Conservation (phyloP, 2,797 vertebrate genomes). For the Arnoldichthys spilopterus region DNA sequence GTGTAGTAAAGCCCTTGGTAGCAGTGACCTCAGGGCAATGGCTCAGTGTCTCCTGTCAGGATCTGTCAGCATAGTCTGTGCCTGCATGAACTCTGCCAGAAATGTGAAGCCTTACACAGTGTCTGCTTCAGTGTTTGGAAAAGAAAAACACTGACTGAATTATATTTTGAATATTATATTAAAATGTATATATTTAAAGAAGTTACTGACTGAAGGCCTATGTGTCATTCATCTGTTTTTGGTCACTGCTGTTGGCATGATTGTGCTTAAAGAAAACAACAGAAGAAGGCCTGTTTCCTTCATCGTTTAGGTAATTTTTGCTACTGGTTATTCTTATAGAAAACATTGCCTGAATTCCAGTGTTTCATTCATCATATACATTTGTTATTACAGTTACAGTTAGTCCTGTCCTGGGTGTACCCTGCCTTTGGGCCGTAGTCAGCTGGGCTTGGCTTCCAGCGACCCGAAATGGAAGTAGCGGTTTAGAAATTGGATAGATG, state of each 20-base stretch:
- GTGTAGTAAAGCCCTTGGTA: background rate
- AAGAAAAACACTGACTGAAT: background rate
- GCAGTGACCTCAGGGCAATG: constrained; percentile 6
- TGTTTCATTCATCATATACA: no score
- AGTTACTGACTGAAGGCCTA: background rate
- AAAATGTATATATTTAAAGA: no score
- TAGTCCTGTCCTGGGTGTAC: no score
- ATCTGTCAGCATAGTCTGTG: constrained; percentile 27
- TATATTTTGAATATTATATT: no score
- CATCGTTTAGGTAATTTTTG: background rate
- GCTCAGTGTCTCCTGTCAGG: constrained; percentile 19
- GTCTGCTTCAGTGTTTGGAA: background rate
- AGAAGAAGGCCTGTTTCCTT: background rate
- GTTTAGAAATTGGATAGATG: no score
- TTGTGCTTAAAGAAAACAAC: background rate
- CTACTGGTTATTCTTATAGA: no score
- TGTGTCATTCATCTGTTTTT: background rate
- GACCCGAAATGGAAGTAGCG: no score
- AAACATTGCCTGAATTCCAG: no score
- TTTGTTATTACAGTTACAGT: no score
- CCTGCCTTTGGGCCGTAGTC: no score
- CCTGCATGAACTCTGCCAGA: constrained; percentile 5
- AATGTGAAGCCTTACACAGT: background rate
- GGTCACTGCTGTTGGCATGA: background rate
- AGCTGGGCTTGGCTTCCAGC: no score